These are phyloP conservation scores for Alces alces DNA, from an alignment of 2,113 vertebrate genomes.

Conservation along the genomic window DNA sequence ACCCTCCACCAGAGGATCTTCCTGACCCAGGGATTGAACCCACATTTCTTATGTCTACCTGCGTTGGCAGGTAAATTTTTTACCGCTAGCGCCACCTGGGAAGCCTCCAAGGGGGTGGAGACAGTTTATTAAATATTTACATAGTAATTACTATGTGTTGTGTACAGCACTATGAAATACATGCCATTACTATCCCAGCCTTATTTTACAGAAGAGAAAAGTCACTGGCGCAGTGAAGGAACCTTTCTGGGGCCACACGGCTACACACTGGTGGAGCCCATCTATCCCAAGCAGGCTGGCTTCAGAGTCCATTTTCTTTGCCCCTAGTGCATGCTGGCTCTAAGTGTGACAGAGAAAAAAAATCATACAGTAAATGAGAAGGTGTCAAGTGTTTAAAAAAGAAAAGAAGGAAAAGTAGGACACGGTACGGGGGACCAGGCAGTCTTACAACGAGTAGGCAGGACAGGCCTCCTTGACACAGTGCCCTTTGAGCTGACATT, in stretches of 20 bases:
- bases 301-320: neutral
- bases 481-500: neutral
- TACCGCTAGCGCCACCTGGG: neutral
- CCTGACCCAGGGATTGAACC: neutral
- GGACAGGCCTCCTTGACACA: neutral
- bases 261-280: neutral
- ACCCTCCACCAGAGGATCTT: neutral
- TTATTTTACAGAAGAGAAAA: neutral
- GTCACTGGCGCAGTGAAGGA: neutral
- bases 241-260: neutral
- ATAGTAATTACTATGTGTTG: neutral
- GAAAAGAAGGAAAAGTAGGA: neutral
- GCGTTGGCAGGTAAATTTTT: neutral
- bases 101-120: neutral
- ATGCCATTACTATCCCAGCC: neutral
- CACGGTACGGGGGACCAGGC: neutral
- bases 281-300: neutral
- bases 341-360: neutral
- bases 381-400: neutral
- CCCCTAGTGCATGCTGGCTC: accelerated
- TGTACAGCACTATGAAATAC: neutral
- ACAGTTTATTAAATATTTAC: neutral
- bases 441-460: accelerated
- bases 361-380: neutral
- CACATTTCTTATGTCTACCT: neutral